Conservation (phyloP, 1,140 invertebrate species). For the Manduca sexta region DNA sequence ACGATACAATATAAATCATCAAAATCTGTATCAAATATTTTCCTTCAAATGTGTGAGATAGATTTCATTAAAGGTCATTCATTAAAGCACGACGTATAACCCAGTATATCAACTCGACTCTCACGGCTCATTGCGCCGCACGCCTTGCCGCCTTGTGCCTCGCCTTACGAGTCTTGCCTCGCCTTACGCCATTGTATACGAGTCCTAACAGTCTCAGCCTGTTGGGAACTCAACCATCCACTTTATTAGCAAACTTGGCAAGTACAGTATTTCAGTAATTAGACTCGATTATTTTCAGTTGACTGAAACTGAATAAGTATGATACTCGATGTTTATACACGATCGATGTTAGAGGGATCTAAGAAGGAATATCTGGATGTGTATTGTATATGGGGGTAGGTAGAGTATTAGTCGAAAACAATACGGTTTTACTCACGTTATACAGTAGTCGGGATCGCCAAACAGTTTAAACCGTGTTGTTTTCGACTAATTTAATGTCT, state of each 20-base stretch:
- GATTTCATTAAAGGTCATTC: too few relatives aligned
- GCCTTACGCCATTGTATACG: conserved; percentile 13
- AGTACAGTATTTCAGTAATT: conserved; percentile 66
- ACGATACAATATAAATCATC: too few relatives aligned
- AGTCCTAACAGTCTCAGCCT: conserved; percentile 23
- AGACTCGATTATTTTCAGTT: conserved; percentile 59
- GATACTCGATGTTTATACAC: background rate
- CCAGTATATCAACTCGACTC: too few relatives aligned
- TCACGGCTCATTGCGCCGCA: too few relatives aligned
- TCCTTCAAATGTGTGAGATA: too few relatives aligned
- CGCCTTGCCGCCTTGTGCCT: background rate
- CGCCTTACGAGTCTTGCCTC: too few relatives aligned
- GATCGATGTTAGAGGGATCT: background rate
- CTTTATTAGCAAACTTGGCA: conserved; percentile 68
- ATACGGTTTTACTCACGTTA: too few relatives aligned
- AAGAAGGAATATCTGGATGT: background rate
- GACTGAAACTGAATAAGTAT: conserved; percentile 26
- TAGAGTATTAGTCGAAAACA: background rate
- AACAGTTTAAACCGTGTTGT: too few relatives aligned
- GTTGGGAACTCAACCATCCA: conserved; percentile 52
- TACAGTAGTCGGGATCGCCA: too few relatives aligned
- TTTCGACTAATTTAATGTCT: too few relatives aligned
- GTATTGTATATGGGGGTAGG: background rate
- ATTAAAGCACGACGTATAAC: too few relatives aligned
- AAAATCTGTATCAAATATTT: too few relatives aligned